phyloP scores from a whole-genome alignment of 2,113 vertebrate genomes.

The Aramus guarauna region DNA sequence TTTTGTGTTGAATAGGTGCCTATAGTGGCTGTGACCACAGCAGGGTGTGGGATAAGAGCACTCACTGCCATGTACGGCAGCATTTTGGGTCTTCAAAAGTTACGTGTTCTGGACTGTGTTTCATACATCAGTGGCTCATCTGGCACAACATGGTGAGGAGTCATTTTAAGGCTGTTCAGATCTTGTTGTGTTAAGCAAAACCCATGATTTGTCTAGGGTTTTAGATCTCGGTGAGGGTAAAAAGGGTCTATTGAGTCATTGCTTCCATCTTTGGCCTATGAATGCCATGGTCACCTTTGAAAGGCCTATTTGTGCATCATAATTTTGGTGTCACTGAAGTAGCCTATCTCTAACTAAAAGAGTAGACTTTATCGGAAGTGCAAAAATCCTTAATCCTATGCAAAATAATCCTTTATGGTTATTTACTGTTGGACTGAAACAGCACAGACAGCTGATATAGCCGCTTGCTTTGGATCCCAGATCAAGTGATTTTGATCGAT shows the following conservation, averaged over 20 bases:
- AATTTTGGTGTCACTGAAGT: not conserved
- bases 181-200: not conserved
- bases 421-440: not conserved
- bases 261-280: not conserved
- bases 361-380: not conserved
- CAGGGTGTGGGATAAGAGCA: conserved; percentile 84
- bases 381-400: not conserved
- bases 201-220: not conserved
- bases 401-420: not conserved
- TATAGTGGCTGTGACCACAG: conserved; percentile 79
- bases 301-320: not conserved
- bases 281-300: not conserved
- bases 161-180: not conserved
- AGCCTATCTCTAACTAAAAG: not conserved
- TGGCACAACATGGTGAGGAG: conserved; percentile 87
- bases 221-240: not conserved
- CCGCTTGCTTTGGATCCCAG: not conserved
- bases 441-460: not conserved
- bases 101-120: conserved; percentile 79
- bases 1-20: conserved; percentile 76
- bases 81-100: conserved; percentile 80
- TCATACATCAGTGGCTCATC: conserved; percentile 85
- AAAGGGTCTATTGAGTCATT: not conserved
- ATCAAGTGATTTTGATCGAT: not conserved
- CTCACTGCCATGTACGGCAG: conserved; percentile 81